A percentile compares a stretch with the other conserved stretches of the same genome.
phyloP scores from a whole-genome alignment of 2,888 invertebrate genomes.

The Conistra vaccinii region DNA sequence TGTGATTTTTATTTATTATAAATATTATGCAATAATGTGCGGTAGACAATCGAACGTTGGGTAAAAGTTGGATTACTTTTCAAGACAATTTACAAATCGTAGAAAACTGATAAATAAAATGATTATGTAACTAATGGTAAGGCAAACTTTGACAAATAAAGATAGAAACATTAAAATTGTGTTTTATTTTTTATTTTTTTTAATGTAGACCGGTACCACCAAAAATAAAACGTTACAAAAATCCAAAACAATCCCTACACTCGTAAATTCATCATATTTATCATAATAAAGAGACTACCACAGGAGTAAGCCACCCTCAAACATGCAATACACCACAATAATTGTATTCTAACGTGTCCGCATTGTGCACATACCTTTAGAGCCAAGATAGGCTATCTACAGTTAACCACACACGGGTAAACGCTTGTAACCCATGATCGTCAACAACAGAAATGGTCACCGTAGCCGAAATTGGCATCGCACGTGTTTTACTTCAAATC shows the following conservation, averaged over 20 bases:
- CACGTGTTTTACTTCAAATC: background rate
- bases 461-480: no score
- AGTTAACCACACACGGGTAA: no score
- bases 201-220: no score
- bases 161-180: slow-evolving; percentile 77
- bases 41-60: slow-evolving; percentile 53
- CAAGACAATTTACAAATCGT: slow-evolving; percentile 57
- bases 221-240: background rate
- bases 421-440: no score
- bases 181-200: slow-evolving; percentile 66
- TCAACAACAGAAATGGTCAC: no score
- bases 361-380: no score
- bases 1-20: slow-evolving; percentile 46
- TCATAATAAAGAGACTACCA: no score
- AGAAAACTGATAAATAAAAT: slow-evolving; percentile 70
- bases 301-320: no score
- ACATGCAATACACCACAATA: no score
- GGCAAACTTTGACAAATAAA: slow-evolving; percentile 89
- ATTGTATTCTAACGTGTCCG: no score
- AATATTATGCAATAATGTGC: slow-evolving; percentile 50
- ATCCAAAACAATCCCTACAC: background rate
- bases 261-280: background rate
- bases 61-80: slow-evolving; percentile 63
- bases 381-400: no score
- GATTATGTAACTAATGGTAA: slow-evolving; percentile 73